Percentiles rank a stretch among this genome's conserved stretches.
phyloP scores from a whole-genome alignment of 1,140 invertebrate genomes.

The Mamestra configurata region DNA sequence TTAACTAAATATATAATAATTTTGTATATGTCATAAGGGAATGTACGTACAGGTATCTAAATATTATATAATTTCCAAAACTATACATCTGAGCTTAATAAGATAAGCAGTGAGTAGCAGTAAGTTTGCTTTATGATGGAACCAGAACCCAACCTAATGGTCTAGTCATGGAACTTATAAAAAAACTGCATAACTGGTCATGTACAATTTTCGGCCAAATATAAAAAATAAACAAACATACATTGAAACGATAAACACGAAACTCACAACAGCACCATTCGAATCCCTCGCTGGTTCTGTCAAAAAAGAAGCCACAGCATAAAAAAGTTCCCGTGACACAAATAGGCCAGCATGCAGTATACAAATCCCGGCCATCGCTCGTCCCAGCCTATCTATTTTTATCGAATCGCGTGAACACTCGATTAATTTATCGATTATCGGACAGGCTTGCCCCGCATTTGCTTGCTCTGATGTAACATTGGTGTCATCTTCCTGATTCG shows the following conservation, averaged over 20 bases:
- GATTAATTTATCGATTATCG: conserved; percentile 51
- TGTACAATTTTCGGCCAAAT: too few species aligned
- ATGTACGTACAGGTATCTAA: too few species aligned
- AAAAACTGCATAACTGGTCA: too few species aligned
- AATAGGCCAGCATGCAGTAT: conserved; percentile 22
- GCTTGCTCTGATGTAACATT: conserved; percentile 36
- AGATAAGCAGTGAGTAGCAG: too few species aligned
- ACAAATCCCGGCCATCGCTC: conserved; percentile 20
- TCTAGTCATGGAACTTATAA: too few species aligned
- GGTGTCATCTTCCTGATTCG: conserved; percentile 40
- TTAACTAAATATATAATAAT: too few species aligned
- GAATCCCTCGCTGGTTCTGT: background rate
- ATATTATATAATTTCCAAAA: too few species aligned
- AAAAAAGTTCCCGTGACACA: conserved; percentile 15
- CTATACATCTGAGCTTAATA: too few species aligned
- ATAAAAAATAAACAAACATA: background rate
- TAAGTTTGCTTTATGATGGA: too few species aligned
- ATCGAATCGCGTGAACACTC: conserved; percentile 44
- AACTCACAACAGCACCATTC: background rate
- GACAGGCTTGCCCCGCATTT: conserved; percentile 12
- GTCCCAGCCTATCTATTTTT: conserved; percentile 43
- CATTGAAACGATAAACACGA: background rate
- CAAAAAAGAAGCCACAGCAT: background rate
- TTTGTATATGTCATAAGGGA: too few species aligned
- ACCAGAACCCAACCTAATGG: too few species aligned